Evolutionary conservation across 2,797 vertebrate genomes (phyloP), one percentile per base, ranked within the genome.

Genomic region (Oreortyx pictus): DNA sequence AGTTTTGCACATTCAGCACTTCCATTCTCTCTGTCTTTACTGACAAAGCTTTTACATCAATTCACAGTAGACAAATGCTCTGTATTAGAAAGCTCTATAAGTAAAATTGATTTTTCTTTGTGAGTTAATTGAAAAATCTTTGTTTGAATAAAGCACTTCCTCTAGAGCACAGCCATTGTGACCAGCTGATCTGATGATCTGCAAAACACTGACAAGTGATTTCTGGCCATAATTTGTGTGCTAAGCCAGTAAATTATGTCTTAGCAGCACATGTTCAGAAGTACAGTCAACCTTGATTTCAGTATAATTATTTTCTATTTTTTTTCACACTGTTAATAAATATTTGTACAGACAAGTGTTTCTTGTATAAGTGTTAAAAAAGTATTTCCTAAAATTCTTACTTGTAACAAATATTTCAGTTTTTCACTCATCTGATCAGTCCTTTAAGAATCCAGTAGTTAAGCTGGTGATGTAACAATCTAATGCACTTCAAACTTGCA

Each of bases 381-480:
- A 27, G 27, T 47, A 18, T 67, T 90, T 90, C 79, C 79, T 77
- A 33, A 89, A 73, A 35, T 72, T 54, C 52, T 76, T 33, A 60
- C 31, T 77, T 85, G 82, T 0, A 7, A 62, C 41, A 85, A 89
- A 74, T 71, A 31, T 80, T 87, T 84, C 25, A 85, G 78, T 10
- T 80, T 75, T 93, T 80, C 43, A 15, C 85, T 64, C 52, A 25
- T 62, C 64, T 85, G 82, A 62, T 62, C 75, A 25, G 43, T 23
- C 17, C 75, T 84, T 88, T 52, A 67, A 57, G 82, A 67, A 82
- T 65, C 75, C 82, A 0, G 0, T 14, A 77, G 89, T 82, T 95
- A 90, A 90, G 60, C 25, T 12, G 82, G 37, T 90, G 92, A 89
- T 87, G 90, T 87, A 90, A 73, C 71, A 89, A 89, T 57, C 84